Base-by-base conservation (phyloP, 2,888 invertebrate species). In the Tyria jacobaeae region DNA sequence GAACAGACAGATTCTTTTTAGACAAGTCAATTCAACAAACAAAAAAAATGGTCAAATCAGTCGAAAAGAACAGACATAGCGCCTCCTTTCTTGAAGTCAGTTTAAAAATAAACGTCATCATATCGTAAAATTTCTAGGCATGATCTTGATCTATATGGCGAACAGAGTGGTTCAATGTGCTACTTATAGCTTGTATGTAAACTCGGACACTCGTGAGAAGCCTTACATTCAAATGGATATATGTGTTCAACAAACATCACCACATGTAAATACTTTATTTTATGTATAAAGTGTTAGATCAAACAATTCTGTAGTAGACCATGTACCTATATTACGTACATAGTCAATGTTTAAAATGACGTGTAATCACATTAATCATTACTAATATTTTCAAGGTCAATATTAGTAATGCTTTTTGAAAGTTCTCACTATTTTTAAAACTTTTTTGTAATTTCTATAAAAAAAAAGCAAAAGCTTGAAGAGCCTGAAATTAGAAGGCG, bases 221-320 rank as follows among this genome's bases (percentile, higher is more conserved):
- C 39, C 39, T n/a, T 39, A 53, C 39, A 25, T 53, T 39, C 10
- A n/a, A 53, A 39, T 25, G 25, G 39, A 39, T 27, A 53, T 27
- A 39, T 27, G 25, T 39, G 53, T 53, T 53, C 35, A 35, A 53
- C n/a, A 25, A 53, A n/a, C n/a, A 24, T 39, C 39, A 53, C 39
- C 39, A 25, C 27, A 17, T 27, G 53, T 25, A 39, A 53, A 39
- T 39, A 25, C 25, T n/a, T n/a, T n/a, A n/a, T n/a, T n/a, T n/a
- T n/a, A n/a, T n/a, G n/a, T n/a, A n/a, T n/a, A n/a, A n/a, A n/a
- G n/a, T n/a, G n/a, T n/a, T n/a, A n/a, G n/a, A n/a, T n/a, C 1
- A 24, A 24, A 37, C 37, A 37, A 17, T 49, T 31, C 31, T 17
- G 34, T 34, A n/a, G n/a, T n/a, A n/a, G n/a, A n/a, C n/a, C n/a